Evolutionary conservation across 2,113 vertebrate genomes (phyloP), one percentile per base, ranked within the genome.

Genomic region (Reinhardtius hippoglossoides): DNA sequence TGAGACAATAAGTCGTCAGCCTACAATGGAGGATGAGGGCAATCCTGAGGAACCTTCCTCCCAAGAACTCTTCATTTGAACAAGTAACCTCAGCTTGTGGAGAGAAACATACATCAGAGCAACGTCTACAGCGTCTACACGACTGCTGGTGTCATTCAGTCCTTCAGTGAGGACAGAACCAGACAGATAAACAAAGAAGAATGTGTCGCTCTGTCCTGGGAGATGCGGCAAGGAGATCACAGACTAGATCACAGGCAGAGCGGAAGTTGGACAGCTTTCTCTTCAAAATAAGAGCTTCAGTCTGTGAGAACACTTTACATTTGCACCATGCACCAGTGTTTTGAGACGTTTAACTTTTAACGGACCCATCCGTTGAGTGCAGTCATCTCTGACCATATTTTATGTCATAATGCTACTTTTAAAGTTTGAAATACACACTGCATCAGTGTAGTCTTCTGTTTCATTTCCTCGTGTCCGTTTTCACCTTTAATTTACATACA

Each of bases 221-320:
- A 71, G 20, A 20, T 74, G 54, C 52, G 15, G 16, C 31, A 61
- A 65, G 67, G 9, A 5, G 7, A 37, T 26, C 55, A 59, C 23
- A 0, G 37, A 78, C 16, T 18, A 20, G 21, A 10, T 20, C 35
- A 56, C 35, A 42, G 2, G 9, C 0, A 31, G 15, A 71, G 35
- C 55, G 72, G 88, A 88, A 67, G 27, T 80, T 2, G 24, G 2
- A 31, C 2, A 1, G 14, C 1, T 6, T 1, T 4, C 5, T 54
- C 44, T 82, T 80, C 76, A 88, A 76, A 84, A 84, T 82, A 88
- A 88, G 27, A 60, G 54, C 54, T 56, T n/a, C 21, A 10, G 54
- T 56, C 54, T 23, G 21, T 56, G 5, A 10, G 3, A 8, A 8
- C n/a, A 20, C 50, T 5, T 16, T 18, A 18, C 44, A 48, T 15